A percentile compares a stretch with the other conserved stretches of the same genome.
Evolutionary conservation across 2,797 vertebrate genomes (phyloP).

Genomic region (Falco peregrinus): DNA sequence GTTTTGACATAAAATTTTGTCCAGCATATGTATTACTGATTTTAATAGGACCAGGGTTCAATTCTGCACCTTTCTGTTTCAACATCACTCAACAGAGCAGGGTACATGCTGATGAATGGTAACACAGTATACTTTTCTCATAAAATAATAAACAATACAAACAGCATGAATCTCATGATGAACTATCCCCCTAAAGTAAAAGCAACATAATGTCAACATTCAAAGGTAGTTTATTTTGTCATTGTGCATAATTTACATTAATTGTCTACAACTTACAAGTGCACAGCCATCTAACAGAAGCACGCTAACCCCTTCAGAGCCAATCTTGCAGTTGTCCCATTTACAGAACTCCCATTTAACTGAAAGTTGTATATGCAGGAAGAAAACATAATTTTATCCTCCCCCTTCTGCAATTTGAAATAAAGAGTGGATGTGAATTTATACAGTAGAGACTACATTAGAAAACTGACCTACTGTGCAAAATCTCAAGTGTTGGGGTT

Average conservation of each 20-base stretch:
- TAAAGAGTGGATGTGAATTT: not conserved
- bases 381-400: not conserved
- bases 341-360: not conserved
- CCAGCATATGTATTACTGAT: not conserved
- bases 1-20: not conserved
- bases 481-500: not conserved
- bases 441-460: not conserved
- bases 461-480: not conserved
- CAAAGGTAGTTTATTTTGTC: not conserved
- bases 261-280: not conserved
- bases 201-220: not conserved
- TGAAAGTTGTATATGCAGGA: not conserved
- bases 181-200: not conserved
- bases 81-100: not conserved
- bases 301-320: not conserved
- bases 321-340: not conserved
- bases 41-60: not conserved
- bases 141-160: slow-evolving; percentile 13
- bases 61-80: not conserved
- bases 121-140: not conserved
- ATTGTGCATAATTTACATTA: not conserved
- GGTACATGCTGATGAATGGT: not conserved
- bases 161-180: not conserved
- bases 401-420: not conserved
- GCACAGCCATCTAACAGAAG: not conserved